phyloP scores from a whole-genome alignment of 2,113 vertebrate genomes.

The Pandion haliaetus region DNA sequence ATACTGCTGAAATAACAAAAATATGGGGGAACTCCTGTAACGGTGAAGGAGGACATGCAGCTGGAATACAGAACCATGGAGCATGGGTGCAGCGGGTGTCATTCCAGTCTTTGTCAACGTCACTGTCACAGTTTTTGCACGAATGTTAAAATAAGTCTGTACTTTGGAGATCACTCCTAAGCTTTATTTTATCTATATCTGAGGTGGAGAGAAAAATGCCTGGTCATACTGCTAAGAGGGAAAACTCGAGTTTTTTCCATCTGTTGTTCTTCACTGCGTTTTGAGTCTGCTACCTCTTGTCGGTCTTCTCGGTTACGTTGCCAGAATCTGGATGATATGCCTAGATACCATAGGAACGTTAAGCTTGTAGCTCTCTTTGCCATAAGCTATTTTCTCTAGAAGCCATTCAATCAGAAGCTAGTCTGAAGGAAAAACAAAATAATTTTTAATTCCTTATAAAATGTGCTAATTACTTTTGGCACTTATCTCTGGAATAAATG shows the following conservation, averaged over 20 bases:
- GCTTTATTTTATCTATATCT: neutral
- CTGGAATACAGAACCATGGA: neutral
- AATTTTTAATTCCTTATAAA: neutral
- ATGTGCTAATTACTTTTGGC: neutral
- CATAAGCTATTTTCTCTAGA: fast-evolving
- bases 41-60: fast-evolving
- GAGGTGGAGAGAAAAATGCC: neutral
- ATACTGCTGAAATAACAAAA: neutral
- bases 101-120: neutral
- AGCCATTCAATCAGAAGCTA: neutral
- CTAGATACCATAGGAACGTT: fast-evolving
- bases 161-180: neutral
- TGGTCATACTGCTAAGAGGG: neutral
- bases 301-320: fast-evolving
- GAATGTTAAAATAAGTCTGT: too few relatives aligned
- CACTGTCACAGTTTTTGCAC: neutral
- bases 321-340: neutral
- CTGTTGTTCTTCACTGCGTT: neutral
- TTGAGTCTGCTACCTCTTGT: too few relatives aligned
- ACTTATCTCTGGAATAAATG: neutral
- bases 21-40: neutral
- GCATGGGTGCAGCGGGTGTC: too few relatives aligned
- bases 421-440: neutral
- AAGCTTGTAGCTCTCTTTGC: neutral
- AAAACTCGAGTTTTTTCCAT: neutral